Evolutionary conservation across 2,888 invertebrate species (phyloP).

Genomic region (Cantharis lateralis): DNA sequence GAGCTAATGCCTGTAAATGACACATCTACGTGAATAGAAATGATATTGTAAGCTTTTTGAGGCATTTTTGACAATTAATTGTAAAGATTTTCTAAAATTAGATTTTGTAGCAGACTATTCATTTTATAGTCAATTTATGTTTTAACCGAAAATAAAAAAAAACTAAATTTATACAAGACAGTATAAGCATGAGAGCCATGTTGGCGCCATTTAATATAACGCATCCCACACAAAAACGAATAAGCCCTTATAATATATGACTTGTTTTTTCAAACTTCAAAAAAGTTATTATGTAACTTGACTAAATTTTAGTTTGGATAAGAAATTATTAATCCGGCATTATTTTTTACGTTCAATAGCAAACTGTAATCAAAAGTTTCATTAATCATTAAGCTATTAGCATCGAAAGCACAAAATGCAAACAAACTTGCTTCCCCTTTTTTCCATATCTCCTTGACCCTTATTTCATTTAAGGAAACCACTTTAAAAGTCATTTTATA

Average conservation of each 20-base stretch:
- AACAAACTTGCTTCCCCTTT: neutral
- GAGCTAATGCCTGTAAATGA: neutral
- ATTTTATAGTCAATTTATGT: neutral
- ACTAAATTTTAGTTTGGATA: neutral
- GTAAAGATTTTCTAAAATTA: neutral
- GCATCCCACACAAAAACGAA: neutral
- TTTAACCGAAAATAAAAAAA: neutral
- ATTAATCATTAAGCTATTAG: slow-evolving; percentile 7
- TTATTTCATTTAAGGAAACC: neutral
- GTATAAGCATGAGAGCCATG: neutral
- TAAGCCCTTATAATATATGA: neutral
- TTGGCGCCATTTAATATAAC: neutral
- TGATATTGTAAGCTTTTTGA: neutral
- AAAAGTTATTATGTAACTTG: neutral
- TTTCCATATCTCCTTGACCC: neutral
- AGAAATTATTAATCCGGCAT: neutral
- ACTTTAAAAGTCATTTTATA: neutral
- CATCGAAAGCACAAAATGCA: slow-evolving; percentile 6
- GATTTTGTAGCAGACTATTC: no score
- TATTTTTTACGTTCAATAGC: slow-evolving; percentile 6
- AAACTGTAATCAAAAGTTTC: slow-evolving; percentile 3
- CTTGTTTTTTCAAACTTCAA: neutral
- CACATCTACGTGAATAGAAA: neutral
- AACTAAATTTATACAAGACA: neutral
- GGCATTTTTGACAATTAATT: neutral